Evolutionary conservation across 2,113 vertebrate species (phyloP), one percentile per base, ranked within the genome.

Genomic region (Pelobates fuscus): DNA sequence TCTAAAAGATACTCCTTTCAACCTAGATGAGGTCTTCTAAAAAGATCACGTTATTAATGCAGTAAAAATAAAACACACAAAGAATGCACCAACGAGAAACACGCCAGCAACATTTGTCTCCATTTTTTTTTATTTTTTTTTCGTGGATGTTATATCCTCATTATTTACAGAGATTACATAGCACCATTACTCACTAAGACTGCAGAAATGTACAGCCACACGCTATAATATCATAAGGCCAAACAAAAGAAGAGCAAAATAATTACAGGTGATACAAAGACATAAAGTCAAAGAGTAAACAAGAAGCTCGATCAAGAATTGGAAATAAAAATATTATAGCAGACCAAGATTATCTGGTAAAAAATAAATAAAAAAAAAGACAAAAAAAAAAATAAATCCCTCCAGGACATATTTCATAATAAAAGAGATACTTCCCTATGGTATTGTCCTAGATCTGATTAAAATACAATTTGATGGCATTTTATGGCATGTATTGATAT

Each of bases 391-490:
- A 54, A 57, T 58, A 57, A 27, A 41, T 0, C 12, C 27, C 52
- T 67, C 8, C 32, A 17, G 73, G 73, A 77, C 37, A 43, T 46
- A 68, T 77, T 62, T 66, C 29, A 67, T 68, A 77, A 77, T 68
- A 75, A 63, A 32, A 43, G 64, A 44, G 26, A 49, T 37, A 32
- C 46, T 61, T 63, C 73, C 68, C 65, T 26, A n/a, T 52, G 65
- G 73, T 68, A 77, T 77, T 77, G 73, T 65, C 37, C 57, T 26
- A 29, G 43, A 77, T 77, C 55, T 68, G 73, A 77, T 77, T 77
- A 77, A 68, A 77, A 77, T 77, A 68, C 64, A 68, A 68, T 77
- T 77, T 68, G 61, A 77, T 67, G 65, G 73, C 65, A 68, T 77
- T 68, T 67, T 64, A 60, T 77, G 65, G 73, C 73, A 77, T 64